Evolutionary conservation across 2,888 invertebrate species (phyloP).

Genomic region (Petrolisthes manimaculis): DNA sequence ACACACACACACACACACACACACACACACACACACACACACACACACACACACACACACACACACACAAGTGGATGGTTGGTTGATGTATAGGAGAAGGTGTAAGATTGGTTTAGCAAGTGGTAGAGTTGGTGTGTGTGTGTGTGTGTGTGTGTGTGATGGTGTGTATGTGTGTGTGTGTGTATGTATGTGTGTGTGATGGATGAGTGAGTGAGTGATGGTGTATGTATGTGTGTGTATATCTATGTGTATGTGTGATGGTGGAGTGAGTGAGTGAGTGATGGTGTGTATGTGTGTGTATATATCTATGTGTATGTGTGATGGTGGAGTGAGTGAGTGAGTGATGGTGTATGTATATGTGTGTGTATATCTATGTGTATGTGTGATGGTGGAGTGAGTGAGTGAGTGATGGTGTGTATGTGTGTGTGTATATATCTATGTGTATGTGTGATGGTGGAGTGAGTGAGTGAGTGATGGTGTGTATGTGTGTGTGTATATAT

Average conservation of each 20-base stretch:
- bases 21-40: too few species aligned
- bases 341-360: not conserved
- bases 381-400: not conserved
- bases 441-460: not conserved
- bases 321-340: too few species aligned
- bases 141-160: not conserved
- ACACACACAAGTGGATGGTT: too few species aligned
- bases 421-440: not conserved
- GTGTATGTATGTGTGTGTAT: not conserved
- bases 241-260: not conserved
- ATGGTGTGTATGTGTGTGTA: not conserved
- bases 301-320: not conserved
- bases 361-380: not conserved
- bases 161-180: not conserved
- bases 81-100: too few species aligned
- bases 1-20: too few species aligned
- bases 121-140: not conserved
- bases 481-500: not conserved
- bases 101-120: too few species aligned
- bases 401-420: not conserved
- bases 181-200: not conserved
- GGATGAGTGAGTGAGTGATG: not conserved
- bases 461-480: not conserved
- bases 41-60: too few species aligned
- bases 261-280: too few species aligned